Evolutionary conservation across 2,797 vertebrate genomes (phyloP).

Genomic region (Mus minutoides): DNA sequence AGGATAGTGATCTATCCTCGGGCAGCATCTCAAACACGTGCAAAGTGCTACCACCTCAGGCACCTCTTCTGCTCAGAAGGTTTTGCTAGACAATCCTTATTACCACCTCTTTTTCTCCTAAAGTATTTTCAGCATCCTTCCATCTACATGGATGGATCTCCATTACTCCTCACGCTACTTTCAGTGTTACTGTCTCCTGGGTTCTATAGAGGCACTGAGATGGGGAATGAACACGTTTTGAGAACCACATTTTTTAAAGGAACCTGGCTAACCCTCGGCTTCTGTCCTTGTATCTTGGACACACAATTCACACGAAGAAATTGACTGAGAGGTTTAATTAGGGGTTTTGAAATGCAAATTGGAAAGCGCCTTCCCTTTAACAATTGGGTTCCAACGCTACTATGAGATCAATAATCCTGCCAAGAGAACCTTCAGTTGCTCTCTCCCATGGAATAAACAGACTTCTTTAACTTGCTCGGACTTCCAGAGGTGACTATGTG

Average conservation of each 20-base stretch:
- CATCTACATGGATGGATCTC: neutral
- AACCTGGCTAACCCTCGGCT: slow-evolving; percentile 28
- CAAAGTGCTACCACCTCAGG: neutral
- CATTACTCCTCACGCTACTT: neutral
- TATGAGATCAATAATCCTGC: neutral
- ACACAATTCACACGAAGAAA: slow-evolving; percentile 14
- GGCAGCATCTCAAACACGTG: neutral
- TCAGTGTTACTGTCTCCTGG: neutral
- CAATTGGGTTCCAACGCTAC: neutral
- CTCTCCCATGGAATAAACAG: neutral
- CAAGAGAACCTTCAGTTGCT: neutral
- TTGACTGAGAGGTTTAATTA: neutral
- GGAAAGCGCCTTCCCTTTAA: slow-evolving; percentile 15
- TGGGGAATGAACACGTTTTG: slow-evolving; percentile 13
- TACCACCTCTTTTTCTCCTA: neutral
- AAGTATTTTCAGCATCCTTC: neutral
- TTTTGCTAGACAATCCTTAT: neutral
- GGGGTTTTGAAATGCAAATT: slow-evolving; percentile 22
- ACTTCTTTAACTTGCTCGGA: neutral
- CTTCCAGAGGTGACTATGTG: slow-evolving; percentile 24
- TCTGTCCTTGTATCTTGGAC: neutral
- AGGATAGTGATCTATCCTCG: neutral
- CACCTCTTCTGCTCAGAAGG: neutral
- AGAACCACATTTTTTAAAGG: neutral
- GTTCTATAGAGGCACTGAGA: neutral